Evolutionary conservation across 2,888 invertebrate genomes (phyloP).

Genomic region (Drosophila conformis): DNA sequence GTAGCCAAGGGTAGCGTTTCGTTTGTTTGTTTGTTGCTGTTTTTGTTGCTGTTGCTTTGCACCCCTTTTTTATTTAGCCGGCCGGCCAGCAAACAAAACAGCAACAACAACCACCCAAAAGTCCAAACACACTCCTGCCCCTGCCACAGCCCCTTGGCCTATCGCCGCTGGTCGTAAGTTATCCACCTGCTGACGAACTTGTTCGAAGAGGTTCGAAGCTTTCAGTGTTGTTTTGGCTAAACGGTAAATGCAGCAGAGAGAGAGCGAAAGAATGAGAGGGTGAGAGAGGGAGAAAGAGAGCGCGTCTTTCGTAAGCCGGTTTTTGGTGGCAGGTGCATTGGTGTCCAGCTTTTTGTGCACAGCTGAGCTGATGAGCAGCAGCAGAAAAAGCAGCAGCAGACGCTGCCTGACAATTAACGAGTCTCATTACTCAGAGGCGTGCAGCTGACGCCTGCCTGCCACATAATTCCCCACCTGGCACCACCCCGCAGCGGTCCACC

Average conservation of each 20-base stretch:
- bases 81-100: conserved; percentile 60
- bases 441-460: conserved; percentile 52
- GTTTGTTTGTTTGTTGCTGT: conserved; percentile 26
- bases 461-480: neutral
- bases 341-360: conserved; percentile 35
- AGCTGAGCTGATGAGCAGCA: conserved; percentile 39
- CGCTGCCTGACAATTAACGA: conserved; percentile 57
- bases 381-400: neutral
- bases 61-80: conserved; percentile 57
- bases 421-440: conserved; percentile 60
- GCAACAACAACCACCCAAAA: conserved; percentile 55
- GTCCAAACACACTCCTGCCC: conserved; percentile 15
- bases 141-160: neutral
- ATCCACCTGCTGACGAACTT: conserved; percentile 62
- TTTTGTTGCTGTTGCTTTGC: conserved; percentile 32
- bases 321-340: conserved; percentile 57
- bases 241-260: conserved; percentile 51
- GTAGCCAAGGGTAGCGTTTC: conserved; percentile 34
- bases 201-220: conserved; percentile 75
- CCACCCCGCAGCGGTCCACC: neutral
- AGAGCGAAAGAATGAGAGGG: neutral
- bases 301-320: conserved; percentile 46
- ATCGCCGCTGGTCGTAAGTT: neutral
- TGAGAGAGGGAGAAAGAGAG: conserved; percentile 9
- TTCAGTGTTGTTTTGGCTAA: conserved; percentile 39